Base-by-base conservation (phyloP, 37 sponge, comb jelly and placozoan genomes). In the Halichondria panicea region DNA sequence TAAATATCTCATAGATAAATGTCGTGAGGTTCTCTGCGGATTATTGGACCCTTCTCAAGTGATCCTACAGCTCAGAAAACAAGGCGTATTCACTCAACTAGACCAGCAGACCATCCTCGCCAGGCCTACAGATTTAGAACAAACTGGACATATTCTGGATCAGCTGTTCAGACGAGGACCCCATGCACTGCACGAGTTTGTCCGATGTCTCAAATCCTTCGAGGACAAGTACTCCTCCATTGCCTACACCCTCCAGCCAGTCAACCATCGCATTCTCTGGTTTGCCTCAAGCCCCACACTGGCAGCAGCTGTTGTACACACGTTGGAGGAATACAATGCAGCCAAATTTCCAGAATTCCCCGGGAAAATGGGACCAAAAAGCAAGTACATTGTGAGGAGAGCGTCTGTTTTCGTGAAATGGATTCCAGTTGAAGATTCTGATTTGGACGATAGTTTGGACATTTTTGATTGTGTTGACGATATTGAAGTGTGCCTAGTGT, bases 231-330 rank as follows among this genome's bases (percentile, higher is more conserved):
- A 75, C 42, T 43, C 58, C 7, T 0, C 27, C 21, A 24, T 75
- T 22, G 75, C 75, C 13, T 43, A 56, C 22, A 5, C 9, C 24
- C 3, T 75, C 46, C 63, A 43, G 42, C 75, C 75, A 6, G 75
- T 75, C 11, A 22, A 48, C n/a, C 62, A n/a, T 58, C 44, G 75
- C 5, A 61, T 75, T 45, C 37, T 75, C 24, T 75, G 75, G 75
- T 61, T 61, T 31, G 27, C 44, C 34, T 35, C 61, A 0, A 25
- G 8, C 34, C 63, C 63, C 63, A 3, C 40, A 12, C 75, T 45
- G 21, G 75, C 75, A 30, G 75, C 75, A 42, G 43, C 43, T 21
- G 75, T 43, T 7, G 75, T 43, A 1, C 42, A 75, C 46, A n/a
- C 42, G 3, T 33, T 75, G 34, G 46, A 75, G 9, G 43, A 36